Base-by-base conservation (phyloP, 2,113 vertebrate species). In the Ardeotis arabs region DNA sequence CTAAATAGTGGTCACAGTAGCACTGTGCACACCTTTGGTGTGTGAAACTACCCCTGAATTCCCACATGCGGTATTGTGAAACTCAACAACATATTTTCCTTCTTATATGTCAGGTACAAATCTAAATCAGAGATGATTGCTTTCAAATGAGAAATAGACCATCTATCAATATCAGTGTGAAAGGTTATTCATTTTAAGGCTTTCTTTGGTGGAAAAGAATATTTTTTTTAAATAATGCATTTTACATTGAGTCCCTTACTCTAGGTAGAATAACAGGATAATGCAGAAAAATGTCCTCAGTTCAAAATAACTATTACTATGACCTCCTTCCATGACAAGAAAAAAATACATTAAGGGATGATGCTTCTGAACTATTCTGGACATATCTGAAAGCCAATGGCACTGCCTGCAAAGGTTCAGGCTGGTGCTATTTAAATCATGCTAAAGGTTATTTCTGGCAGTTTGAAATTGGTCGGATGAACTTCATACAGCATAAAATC, bases 361-460 rank as follows among this genome's bases (percentile, higher is more conserved):
- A 33, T 95, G 45, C 56, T 82, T 92, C 89, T 52, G 39, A 89
- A 66, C 80, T 68, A 33, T 59, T 84, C 15, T 8, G 74, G 79
- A 62, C 24, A 33, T 70, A 90, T 31, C 29, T 95, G 92, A 91
- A 96, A 97, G 90, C 81, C 44, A 41, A 2, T 89, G 84, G 58
- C 78, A 90, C 70, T 91, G 58, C 89, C 93, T 92, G 77, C 41
- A 58, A 53, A 67, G 9, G 37, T 53, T 87, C 75, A 86, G 49
- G 33, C 80, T 84, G 16, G 19, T 79, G 76, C 70, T 95, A 52
- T 94, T 93, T 96, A 70, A 88, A 56, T 81, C 74, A 44, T 22
- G 33, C 58, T 44, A 77, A 93, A 96, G 64, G 77, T 93, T 96
- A 82, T 77, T 92, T 72, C 79, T 78, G 56, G 64, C 78, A 86